Evolutionary conservation across 1,140 invertebrate species (phyloP), one percentile per base, ranked within the genome.

Genomic region (Dendrolimus punctatus): DNA sequence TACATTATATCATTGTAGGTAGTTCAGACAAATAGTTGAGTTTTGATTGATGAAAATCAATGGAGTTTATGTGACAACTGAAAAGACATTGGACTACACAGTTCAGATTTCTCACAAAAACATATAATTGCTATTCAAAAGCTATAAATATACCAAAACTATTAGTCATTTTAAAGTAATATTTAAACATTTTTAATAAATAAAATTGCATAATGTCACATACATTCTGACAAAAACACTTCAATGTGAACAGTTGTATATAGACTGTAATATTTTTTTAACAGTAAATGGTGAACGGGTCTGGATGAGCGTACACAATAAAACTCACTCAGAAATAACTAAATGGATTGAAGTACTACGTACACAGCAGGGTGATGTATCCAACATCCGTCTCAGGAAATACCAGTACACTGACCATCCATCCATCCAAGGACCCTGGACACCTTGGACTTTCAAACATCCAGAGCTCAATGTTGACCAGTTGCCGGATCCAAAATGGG

Each of bases 401-500:
- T 89, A 92, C 59, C 93, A 92, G 87, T 92, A 95, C 67, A 98
- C 96, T 4, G 92, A 97, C 53, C 88, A 91, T 64, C 96, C 96
- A 6, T 96, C 94, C 0, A 93, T 98, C 63, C 97, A 99, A 88
- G 97, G 97, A 0, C 91, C 94, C 4, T 99, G 98, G 98, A 95
- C 92, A 39, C 97, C 97, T 4, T 97, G 96, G 70, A 92, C 92
- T 0, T 92, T 95, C 71, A 92, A 90, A 71, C 87, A 93, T 46
- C 92, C 95, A 5, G 82, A 88, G 36, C 54, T 91, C n/a, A 96
- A 96, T 80, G 62, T 92, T 4, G 88, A 88, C 1, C 67, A 88
- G 23, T 93, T 94, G 60, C 96, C 96, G 7, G 59, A 75, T 40
- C 37, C 57, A 4, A 73, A 76, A 40, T 83, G 69, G 47, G 80